Percentiles rank a stretch among this genome's conserved stretches.
phyloP scores from a whole-genome alignment of 2,797 vertebrate genomes.

The Sternarchorhynchus goeldii region DNA sequence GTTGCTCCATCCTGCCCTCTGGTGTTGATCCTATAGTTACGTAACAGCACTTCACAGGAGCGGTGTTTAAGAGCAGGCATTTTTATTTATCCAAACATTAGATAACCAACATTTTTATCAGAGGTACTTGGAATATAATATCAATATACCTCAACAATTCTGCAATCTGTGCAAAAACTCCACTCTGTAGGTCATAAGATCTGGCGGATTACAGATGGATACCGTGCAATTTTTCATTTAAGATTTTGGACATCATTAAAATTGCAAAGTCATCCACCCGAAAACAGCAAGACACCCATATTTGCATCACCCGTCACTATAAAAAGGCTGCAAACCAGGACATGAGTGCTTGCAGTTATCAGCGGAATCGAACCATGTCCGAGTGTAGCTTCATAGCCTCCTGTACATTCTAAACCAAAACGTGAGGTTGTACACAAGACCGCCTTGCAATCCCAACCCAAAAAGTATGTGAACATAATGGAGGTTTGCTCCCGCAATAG shows the following conservation, averaged over 20 bases:
- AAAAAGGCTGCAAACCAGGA: neutral
- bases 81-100: neutral
- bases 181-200: slow-evolving; percentile 63
- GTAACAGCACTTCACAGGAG: neutral
- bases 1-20: slow-evolving; percentile 47
- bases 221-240: slow-evolving; percentile 92
- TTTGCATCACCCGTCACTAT: slow-evolving; percentile 24
- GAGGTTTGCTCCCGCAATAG: slow-evolving; percentile 61
- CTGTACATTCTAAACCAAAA: neutral
- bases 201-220: slow-evolving; percentile 96
- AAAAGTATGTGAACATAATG: neutral
- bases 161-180: neutral
- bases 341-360: neutral
- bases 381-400: neutral
- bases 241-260: slow-evolving; percentile 78
- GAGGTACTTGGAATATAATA: neutral
- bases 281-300: slow-evolving; percentile 84
- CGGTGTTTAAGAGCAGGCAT: slow-evolving; percentile 1
- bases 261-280: slow-evolving; percentile 95
- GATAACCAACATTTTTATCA: no score
- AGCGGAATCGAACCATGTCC: neutral
- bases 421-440: neutral
- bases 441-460: neutral
- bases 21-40: slow-evolving; percentile 3
- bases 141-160: neutral